phyloP scores from a whole-genome alignment of 2,113 vertebrate genomes.

The Leucoraja erinaceus region DNA sequence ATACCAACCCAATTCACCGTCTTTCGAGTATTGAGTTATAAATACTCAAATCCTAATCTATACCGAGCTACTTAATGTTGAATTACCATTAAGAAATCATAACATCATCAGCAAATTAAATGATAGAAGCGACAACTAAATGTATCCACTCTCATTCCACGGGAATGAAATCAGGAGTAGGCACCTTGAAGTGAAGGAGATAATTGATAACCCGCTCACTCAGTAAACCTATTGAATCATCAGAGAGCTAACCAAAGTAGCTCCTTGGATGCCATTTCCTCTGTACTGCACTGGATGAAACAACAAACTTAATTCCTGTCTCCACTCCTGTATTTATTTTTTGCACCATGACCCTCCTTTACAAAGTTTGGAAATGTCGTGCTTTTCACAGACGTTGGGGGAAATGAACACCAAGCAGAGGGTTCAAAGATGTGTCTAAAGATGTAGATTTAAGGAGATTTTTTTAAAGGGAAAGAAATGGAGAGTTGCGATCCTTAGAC shows the following conservation, averaged over 20 bases:
- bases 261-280: background rate
- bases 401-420: constrained; percentile 13
- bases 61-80: background rate
- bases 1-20: no score
- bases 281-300: background rate
- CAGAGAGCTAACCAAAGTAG: background rate
- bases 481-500: background rate
- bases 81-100: no score
- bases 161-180: background rate
- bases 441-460: background rate
- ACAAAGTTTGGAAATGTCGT: background rate
- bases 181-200: background rate
- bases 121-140: background rate
- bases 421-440: background rate
- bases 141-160: background rate
- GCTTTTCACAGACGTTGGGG: constrained; percentile 27
- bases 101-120: background rate
- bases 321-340: background rate
- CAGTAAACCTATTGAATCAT: background rate
- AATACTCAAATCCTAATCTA: background rate
- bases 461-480: background rate
- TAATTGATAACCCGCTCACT: background rate
- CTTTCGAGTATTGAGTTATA: background rate
- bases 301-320: background rate
- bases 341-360: background rate